Base-by-base conservation (phyloP, 2,797 vertebrate species). In the Neosilurus hyrtlii region DNA sequence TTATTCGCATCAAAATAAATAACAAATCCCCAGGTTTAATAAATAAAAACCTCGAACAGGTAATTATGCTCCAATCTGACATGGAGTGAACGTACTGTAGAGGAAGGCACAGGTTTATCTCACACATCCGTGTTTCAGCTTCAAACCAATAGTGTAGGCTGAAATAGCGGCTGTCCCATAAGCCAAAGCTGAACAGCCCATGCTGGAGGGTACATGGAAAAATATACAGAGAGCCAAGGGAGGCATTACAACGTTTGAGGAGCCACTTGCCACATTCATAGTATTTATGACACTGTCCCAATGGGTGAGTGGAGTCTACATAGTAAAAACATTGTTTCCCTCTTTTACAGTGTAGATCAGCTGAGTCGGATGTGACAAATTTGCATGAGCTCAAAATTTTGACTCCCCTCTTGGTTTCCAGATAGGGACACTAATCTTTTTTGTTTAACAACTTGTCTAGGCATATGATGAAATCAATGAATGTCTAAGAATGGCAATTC, bases 391-490 rank as follows among this genome's bases (percentile, higher is more conserved):
- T 26, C 14, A 30, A 15, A 30, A 18, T 59, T 37, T 35, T 75
- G 30, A 75, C 18, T 75, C 37, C 59, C 18, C 30, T 37, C 30
- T 37, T 75, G 11, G 30, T 37, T 59, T n/a, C n/a, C 18, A 59
- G 20, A 59, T 59, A 75, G 56, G 26, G 11, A n/a, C 2, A 1
- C 6, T 74, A 56, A 15, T 75, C 18, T 37, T 59, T 26, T 37
- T 57, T 7, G 7, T 76, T 43, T 61, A 61, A 76, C 56, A 76
- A 76, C 49, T 43, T 76, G 30, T 15, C 74, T 6, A 43, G 74
- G 35, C 74, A 76, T 61, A 76, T 76, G 57, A 61, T 7, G 11
- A 76, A 56, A 61, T 43, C 74, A 76, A n/a, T 61, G 57, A 61
- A 5, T 71, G 35, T 59, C 30, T 43, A 37, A n/a, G 56, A 76